Percentiles rank a stretch among this genome's conserved stretches.
These are phyloP conservation scores for Triplophysa dalaica DNA, from an alignment of 2,113 vertebrate genomes.

Conservation along the genomic window DNA sequence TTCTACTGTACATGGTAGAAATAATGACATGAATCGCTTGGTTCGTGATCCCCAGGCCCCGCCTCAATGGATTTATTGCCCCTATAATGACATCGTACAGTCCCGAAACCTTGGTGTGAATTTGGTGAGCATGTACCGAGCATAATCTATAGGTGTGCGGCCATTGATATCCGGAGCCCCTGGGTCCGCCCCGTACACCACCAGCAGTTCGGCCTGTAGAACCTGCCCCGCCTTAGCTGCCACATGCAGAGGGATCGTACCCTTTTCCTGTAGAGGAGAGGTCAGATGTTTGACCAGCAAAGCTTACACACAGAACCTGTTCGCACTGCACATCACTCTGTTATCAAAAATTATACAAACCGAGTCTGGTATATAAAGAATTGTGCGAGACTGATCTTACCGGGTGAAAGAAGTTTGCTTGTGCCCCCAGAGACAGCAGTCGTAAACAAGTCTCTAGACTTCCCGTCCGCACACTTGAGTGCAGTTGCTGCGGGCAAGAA, in stretches of 20 bases:
- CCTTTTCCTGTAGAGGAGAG: constrained; percentile 81
- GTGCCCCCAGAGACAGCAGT: constrained; percentile 92
- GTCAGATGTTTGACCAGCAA: neutral
- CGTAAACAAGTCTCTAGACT: constrained; percentile 97
- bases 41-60: no score
- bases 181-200: constrained; percentile 93
- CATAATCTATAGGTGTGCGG: constrained; percentile 94
- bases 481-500: constrained; percentile 84
- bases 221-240: constrained; percentile 95
- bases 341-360: no score
- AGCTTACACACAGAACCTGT: neutral
- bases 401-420: constrained; percentile 98
- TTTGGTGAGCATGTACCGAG: constrained; percentile 76
- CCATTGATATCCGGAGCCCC: constrained; percentile 93
- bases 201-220: constrained; percentile 92
- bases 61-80: no score
- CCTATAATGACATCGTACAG: neutral
- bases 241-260: constrained; percentile 93
- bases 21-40: no score
- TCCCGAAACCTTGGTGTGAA: neutral
- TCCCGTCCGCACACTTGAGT: constrained; percentile 94
- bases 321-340: no score
- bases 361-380: no score
- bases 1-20: no score
- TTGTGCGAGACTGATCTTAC: constrained; percentile 65